phyloP scores from a whole-genome alignment of 2,888 invertebrate genomes.

The Mythimna pallens region DNA sequence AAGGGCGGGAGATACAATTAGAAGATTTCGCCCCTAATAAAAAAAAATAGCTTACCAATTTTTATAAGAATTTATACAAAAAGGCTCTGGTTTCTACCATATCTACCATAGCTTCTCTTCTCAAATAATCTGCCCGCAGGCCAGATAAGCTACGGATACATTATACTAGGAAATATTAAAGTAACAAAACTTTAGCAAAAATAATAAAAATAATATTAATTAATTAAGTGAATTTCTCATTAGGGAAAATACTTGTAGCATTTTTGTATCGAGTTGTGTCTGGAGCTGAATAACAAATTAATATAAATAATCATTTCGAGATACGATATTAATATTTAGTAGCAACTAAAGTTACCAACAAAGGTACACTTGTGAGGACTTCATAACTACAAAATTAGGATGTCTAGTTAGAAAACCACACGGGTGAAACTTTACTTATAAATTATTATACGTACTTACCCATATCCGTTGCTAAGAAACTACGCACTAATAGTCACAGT shows the following conservation, averaged over 20 bases:
- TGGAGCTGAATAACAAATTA: neutral
- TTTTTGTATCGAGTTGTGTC: neutral
- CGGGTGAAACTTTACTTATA: constrained; percentile 69
- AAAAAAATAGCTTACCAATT: neutral
- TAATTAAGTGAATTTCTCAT: neutral
- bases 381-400: constrained; percentile 65
- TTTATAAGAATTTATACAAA: neutral
- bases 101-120: no score
- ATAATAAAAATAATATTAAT: neutral
- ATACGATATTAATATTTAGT: constrained; percentile 33
- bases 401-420: constrained; percentile 68
- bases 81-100: neutral
- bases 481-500: constrained; percentile 51
- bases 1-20: no score
- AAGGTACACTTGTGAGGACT: constrained; percentile 47
- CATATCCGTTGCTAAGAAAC: constrained; percentile 66
- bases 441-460: constrained; percentile 66
- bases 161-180: no score
- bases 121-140: no score
- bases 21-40: no score
- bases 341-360: constrained; percentile 28
- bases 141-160: no score
- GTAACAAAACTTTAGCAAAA: neutral
- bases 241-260: neutral
- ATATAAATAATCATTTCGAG: neutral